Base-by-base conservation (phyloP, 2,888 invertebrate species). In the Lepidochitona cinerea region DNA sequence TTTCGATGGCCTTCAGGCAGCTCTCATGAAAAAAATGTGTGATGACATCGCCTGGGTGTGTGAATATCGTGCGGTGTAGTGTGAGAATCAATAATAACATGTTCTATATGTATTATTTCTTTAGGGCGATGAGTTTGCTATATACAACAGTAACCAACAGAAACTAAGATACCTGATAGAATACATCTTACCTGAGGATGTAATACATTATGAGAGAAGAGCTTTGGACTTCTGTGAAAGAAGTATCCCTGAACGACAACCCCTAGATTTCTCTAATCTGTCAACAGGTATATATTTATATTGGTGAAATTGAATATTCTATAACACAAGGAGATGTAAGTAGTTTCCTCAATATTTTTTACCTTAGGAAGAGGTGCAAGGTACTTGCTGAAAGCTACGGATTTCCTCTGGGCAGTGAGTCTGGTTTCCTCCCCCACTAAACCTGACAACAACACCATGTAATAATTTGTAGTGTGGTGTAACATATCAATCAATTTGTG, bases 111-210 rank as follows among this genome's bases (percentile, higher is more conserved):
- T 14, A 59, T 59, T 69, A 52, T 33, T 74, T 37, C 73, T 79
- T 6, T 78, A 90, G 89, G 84, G 87, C 74, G 87, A 89, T 80
- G 89, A 90, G 80, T 90, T 82, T 83, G 90, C 86, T 9, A 78
- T 90, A 18, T 90, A 90, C 80, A 79, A 80, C 33, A 79, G 83
- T 2, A 80, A 80, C 36, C 90, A 89, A 75, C 90, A 90, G 79
- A 73, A 82, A 49, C 76, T 88, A 37, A 70, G 79, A n/a, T 90
- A 90, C 79, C 73, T 90, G 53, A 86, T 90, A 37, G 89, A 90
- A 78, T 89, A 89, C 74, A 83, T 82, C 0, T 64, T 86, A 23
- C 72, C 72, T 1, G 74, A 73, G n/a, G 87, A 87, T 71, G 65
- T 12, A 35, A 37, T 6, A 59, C n/a, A n/a, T n/a, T n/a, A n/a